phyloP scores from a whole-genome alignment of 1,140 invertebrate species.

The Bathynomus jamesi region DNA sequence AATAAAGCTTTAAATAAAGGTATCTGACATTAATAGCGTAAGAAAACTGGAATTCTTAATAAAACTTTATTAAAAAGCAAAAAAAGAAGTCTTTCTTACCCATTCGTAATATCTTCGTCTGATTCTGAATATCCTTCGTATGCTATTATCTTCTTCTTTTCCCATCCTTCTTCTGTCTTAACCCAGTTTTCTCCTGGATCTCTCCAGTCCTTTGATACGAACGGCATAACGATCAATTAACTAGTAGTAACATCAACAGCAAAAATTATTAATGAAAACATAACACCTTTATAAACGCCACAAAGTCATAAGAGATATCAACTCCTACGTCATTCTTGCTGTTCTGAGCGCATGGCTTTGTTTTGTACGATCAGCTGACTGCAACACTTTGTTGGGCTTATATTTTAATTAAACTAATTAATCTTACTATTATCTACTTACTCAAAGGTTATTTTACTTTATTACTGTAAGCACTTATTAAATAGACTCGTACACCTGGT shows the following conservation, averaged over 20 bases:
- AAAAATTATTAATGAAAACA: background rate
- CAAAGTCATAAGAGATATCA: background rate
- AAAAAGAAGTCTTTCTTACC: too few species aligned
- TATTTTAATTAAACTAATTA: too few species aligned
- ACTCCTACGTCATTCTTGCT: background rate
- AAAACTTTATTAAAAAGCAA: too few species aligned
- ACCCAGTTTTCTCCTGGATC: constrained; percentile 97
- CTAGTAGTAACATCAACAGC: background rate
- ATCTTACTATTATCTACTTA: too few species aligned
- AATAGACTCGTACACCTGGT: too few species aligned
- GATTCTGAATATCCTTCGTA: constrained; percentile 9
- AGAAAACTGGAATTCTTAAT: too few species aligned
- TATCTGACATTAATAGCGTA: too few species aligned
- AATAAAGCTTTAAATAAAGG: too few species aligned
- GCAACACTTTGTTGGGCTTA: too few species aligned
- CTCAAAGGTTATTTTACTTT: too few species aligned
- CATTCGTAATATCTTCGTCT: background rate
- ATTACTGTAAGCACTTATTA: too few species aligned
- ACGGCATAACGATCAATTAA: constrained; percentile 66
- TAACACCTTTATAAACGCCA: background rate
- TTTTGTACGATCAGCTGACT: background rate
- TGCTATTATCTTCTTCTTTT: constrained; percentile 78
- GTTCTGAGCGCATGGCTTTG: background rate
- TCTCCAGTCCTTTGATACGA: constrained; percentile 85
- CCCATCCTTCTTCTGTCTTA: constrained; percentile 92